Base-by-base conservation (phyloP, 2,888 invertebrate genomes). In the Drosophila histrio region DNA sequence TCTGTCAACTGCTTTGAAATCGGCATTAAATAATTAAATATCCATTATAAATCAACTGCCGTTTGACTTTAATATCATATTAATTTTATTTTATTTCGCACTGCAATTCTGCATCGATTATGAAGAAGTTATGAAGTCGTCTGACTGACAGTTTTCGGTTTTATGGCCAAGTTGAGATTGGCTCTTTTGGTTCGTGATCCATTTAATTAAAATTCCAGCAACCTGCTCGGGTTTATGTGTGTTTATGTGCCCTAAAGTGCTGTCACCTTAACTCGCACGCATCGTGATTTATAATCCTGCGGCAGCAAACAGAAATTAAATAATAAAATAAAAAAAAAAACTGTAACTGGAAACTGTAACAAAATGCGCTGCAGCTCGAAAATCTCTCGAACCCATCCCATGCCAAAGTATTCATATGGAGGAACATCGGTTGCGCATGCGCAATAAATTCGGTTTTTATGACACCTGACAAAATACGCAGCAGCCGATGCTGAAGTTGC, bases 401-500 rank as follows among this genome's bases (percentile, higher is more conserved):
- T n/a, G n/a, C n/a, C n/a, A n/a, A n/a, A n/a, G n/a, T n/a, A n/a
- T n/a, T n/a, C n/a, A n/a, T n/a, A 17, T 46, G 13, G 34, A 46
- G 38, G 66, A 65, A 73, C 65, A 69, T 69, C 69, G 70, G 89
- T 66, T 80, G 89, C 80, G 88, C 90, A 88, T 90, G 90, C 83
- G 90, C 88, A 89, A 90, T 90, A 90, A 90, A 90, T 90, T 88
- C 79, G 77, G 69, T 77, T 88, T 90, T 90, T 90, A 90, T 90
- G 90, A 90, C 90, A 90, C 90, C 90, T 90, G 90, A 90, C 90
- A 90, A 90, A 90, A 90, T 90, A 90, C 81, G 77, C 77, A 73
- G 80, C 86, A 79, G 77, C 72, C 8, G 43, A 49, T 9, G 43
- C 49, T 13, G 61, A 61, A 34, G 49, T 58, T 30, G 47, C 63